Conservation (phyloP, 2,797 vertebrate species). For the Tarsius wallacei region DNA sequence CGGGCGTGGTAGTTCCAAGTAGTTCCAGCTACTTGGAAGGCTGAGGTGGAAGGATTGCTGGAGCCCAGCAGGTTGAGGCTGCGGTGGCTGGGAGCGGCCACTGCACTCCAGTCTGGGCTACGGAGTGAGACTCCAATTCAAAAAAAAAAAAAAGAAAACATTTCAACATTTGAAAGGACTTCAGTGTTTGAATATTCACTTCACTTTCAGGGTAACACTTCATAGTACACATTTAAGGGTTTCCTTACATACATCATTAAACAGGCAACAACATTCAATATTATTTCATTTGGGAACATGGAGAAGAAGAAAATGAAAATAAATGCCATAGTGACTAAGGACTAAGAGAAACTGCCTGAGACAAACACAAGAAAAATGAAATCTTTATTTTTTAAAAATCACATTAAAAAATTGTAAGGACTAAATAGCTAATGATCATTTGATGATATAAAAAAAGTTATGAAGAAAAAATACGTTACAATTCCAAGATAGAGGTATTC, state of each 20-base stretch:
- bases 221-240: background rate
- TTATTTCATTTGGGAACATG: background rate
- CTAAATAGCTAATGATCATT: conserved; percentile 5
- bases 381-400: background rate
- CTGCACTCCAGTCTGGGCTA: no score
- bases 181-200: background rate
- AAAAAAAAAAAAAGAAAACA: no score
- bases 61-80: no score
- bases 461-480: background rate
- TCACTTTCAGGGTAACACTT: conserved; percentile 66
- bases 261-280: background rate
- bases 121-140: no score
- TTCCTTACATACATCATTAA: background rate
- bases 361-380: background rate
- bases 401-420: background rate
- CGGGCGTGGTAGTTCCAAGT: no score
- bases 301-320: conserved; percentile 54
- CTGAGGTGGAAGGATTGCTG: no score
- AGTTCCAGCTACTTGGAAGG: no score
- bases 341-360: conserved; percentile 3
- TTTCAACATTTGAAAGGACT: conserved; percentile 14
- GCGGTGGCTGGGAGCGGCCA: no score
- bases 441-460: background rate
- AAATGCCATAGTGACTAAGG: background rate
- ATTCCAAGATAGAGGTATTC: conserved; percentile 4